A percentile compares a stretch with the other conserved stretches of the same genome.
Conservation (phyloP, 2,888 invertebrate genomes). For the Macaria notata region DNA sequence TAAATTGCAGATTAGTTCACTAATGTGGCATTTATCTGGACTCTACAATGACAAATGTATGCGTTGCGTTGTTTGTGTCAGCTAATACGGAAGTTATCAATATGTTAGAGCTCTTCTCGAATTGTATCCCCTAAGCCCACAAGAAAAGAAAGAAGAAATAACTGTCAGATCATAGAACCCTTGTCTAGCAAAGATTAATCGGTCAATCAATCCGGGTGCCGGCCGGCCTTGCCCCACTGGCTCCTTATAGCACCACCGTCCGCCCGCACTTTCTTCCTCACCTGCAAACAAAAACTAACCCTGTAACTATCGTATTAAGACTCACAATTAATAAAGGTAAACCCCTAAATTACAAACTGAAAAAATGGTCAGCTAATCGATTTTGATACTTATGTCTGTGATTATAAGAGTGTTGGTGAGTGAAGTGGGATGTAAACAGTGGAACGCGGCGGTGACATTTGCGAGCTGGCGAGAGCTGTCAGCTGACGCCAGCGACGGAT, state of each 20-base stretch:
- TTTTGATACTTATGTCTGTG: constrained; percentile 48
- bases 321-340: constrained; percentile 26
- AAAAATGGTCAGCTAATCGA: constrained; percentile 44
- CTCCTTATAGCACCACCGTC: constrained; percentile 61
- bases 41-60: too few species aligned
- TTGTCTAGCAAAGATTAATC: constrained; percentile 67
- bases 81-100: too few species aligned
- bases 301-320: constrained; percentile 48
- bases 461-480: constrained; percentile 52
- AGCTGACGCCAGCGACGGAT: constrained; percentile 45
- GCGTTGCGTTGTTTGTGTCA: too few species aligned
- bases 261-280: constrained; percentile 63
- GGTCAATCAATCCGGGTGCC: constrained; percentile 71
- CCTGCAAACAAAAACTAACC: constrained; percentile 57
- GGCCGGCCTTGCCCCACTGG: constrained; percentile 79
- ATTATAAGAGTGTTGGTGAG: constrained; percentile 38
- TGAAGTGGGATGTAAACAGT: constrained; percentile 36
- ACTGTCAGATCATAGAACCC: constrained; percentile 24
- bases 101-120: too few species aligned
- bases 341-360: constrained; percentile 39
- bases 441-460: constrained; percentile 74
- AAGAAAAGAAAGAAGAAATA: too few species aligned
- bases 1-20: too few species aligned
- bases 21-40: too few species aligned
- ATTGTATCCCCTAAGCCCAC: too few species aligned